Percentiles rank a stretch among this genome's conserved stretches.
Conservation (phyloP, 2,888 invertebrate species). For the Deroplatys truncata region DNA sequence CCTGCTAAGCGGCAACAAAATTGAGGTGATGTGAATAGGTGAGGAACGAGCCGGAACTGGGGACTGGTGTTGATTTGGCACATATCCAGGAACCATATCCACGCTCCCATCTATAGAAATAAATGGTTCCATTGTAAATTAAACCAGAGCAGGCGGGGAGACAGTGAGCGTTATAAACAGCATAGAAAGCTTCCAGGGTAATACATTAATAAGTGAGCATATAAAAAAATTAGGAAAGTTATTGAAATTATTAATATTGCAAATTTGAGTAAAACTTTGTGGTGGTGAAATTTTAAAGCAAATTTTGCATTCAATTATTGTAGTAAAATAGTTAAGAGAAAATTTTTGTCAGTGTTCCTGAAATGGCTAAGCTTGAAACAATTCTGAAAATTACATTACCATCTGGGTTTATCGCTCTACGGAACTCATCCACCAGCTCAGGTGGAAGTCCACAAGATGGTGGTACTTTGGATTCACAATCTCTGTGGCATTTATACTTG, state of each 20-base stretch:
- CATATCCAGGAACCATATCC: slow-evolving; percentile 19
- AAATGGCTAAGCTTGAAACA: neutral
- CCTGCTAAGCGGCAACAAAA: slow-evolving; percentile 36
- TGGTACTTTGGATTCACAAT: slow-evolving; percentile 87
- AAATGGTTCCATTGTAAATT: no score
- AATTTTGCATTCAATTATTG: no score
- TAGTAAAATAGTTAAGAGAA: no score
- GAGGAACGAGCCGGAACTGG: slow-evolving; percentile 49
- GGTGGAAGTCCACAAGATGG: slow-evolving; percentile 89
- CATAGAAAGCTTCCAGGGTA: no score
- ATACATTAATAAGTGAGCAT: no score
- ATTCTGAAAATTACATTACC: slow-evolving; percentile 38
- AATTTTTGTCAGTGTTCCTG: no score
- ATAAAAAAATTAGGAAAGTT: no score
- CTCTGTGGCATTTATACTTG: slow-evolving; percentile 85
- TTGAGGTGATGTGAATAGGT: slow-evolving; percentile 44
- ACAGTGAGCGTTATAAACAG: no score
- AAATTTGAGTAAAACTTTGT: no score
- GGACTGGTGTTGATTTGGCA: slow-evolving; percentile 40
- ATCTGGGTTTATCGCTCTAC: slow-evolving; percentile 47
- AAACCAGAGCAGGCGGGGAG: no score
- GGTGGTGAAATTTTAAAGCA: no score
- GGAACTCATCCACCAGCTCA: slow-evolving; percentile 76
- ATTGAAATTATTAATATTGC: no score
- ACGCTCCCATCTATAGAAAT: neutral